Evolutionary conservation across 2,888 invertebrate species (phyloP), one percentile per base, ranked within the genome.

Genomic region (Salpingus planirostris): DNA sequence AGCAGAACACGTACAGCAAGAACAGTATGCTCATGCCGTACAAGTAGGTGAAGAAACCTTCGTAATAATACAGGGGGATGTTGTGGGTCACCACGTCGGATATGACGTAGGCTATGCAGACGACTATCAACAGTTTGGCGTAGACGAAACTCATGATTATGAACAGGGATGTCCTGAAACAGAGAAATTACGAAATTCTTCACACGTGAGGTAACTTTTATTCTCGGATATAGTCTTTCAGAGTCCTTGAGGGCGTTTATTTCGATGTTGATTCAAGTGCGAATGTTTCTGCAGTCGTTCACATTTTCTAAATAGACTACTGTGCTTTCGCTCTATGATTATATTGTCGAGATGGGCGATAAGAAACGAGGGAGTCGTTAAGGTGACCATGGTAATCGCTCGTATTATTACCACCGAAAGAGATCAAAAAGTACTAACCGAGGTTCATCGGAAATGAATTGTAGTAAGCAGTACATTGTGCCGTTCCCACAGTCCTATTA

Each of bases 91-190:
- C 86, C 57, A 91, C 89, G 70, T 95, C 91, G 57, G 92, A 89
- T 66, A 93, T 82, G 55, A 93, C 90, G 67, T 92, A 89, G 44
- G 91, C 90, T 62, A 92, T 76, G 70, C 93, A 95, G 38, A 92
- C 80, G 50, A 93, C 90, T 50, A 93, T 84, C 65, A 93, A 71
- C 43, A 93, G 80, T 68, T 93, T 90, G 58, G 91, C 92, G 70
- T 95, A 95, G 60, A 93, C 86, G 70, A 91, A 88, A 68, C 93
- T 93, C 73, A 91, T 85, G 66, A 91, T 87, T 69, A 92, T 91
- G 73, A 91, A 91, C 54, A 90, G 74, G 54, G 90, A 90, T 51
- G 91, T 91, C 76, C 91, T 91, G 80, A 44, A 75, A 76, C 15
- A 40, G 40, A 44, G 25, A 34, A 33, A 38, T 27, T 11, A 29